phyloP scores from a whole-genome alignment of 2,113 vertebrate species.

The Sitta europaea region DNA sequence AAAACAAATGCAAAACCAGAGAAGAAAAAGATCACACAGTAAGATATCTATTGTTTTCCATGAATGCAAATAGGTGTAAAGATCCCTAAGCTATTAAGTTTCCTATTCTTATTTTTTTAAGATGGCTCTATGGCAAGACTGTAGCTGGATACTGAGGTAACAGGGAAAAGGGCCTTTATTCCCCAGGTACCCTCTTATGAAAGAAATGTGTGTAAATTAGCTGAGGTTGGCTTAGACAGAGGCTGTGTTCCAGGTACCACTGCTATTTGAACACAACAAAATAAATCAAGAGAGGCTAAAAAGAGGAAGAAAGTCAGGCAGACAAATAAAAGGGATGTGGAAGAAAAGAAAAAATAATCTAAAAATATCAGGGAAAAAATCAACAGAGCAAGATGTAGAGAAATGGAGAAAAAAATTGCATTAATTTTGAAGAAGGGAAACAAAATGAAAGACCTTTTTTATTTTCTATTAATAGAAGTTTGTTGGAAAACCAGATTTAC shows the following conservation, averaged over 20 bases:
- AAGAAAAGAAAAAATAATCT: background rate
- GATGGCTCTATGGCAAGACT: accelerated
- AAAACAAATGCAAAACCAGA: background rate
- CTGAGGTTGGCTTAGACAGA: background rate
- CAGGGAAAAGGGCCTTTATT: background rate
- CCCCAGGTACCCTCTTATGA: background rate
- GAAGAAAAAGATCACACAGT: background rate
- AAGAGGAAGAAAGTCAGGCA: background rate
- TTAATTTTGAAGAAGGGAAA: background rate
- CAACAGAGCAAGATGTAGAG: background rate
- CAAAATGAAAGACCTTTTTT: background rate
- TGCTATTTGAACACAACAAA: background rate
- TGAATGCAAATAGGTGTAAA: background rate
- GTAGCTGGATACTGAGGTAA: background rate
- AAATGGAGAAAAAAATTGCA: background rate
- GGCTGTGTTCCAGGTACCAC: background rate
- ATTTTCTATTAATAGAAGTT: background rate
- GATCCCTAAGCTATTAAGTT: background rate
- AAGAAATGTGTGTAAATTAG: background rate
- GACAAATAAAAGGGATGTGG: background rate
- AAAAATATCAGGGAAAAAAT: background rate
- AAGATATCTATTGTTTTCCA: background rate
- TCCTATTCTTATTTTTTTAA: background rate
- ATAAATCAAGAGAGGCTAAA: background rate
- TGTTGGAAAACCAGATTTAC: background rate